Base-by-base conservation (phyloP, 2,888 invertebrate species). In the Anodontia alba region DNA sequence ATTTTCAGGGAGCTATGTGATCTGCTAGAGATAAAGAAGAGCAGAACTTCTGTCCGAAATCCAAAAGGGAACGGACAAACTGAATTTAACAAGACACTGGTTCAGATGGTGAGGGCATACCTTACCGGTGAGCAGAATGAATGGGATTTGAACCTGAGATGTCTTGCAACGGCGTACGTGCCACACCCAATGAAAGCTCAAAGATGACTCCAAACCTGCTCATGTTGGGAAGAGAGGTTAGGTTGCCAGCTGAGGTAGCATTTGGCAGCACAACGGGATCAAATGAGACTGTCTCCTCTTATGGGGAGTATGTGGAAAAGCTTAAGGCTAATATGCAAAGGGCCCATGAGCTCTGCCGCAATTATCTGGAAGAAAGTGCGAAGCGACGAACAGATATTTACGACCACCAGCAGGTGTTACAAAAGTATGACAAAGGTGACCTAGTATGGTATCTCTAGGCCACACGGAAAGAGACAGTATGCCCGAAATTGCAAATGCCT, bases 91-190 rank as follows among this genome's bases (percentile, higher is more conserved):
- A 73, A 66, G 15, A 80, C 79, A 12, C 57, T 84, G 10, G 43
- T 79, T 10, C 54, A 69, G 15, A 86, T 83, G 81, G 71, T 83
- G 15, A 76, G 71, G 51, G 62, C 82, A 15, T 84, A 84, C 46
- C 46, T 88, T 7, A 73, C 69, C 29, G 57, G 71, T 46, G 78
- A 81, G 31, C 78, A 87, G 46, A 76, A 68, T 31, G 73, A 87
- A 36, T 88, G 83, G 83, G 84, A 87, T 57, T 23, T 78, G 29
- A 73, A 87, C 36, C 67, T 88, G 46, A 80, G 76, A 5, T 86
- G 79, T 69, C 23, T 84, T 49, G 82, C 84, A 20, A 72, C 49
- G 17, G 84, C 84, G 23, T 84, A 84, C 51, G 36, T 79, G 51
- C 81, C 17, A 74, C 83, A 5, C 77, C 72, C 31, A 70, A 87